Conservation (phyloP, 2,888 invertebrate genomes). For the Andrena dorsata region DNA sequence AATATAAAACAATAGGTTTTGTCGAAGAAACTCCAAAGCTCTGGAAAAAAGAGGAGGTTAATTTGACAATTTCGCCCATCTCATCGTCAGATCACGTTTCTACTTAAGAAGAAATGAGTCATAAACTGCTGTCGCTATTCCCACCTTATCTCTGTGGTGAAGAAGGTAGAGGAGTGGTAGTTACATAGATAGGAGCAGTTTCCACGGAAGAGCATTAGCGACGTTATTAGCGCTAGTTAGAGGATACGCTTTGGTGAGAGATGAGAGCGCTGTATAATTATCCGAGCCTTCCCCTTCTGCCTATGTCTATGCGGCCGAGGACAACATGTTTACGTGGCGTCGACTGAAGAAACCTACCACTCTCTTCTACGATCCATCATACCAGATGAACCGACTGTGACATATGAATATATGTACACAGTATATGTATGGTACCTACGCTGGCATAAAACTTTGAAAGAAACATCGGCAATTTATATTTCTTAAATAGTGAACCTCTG, state of each 20-base stretch:
- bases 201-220: constrained; percentile 81
- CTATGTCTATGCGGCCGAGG: constrained; percentile 62
- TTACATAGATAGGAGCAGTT: constrained; percentile 76
- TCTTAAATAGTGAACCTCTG: constrained; percentile 30
- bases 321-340: constrained; percentile 74
- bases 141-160: constrained; percentile 64
- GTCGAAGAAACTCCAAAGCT: background rate
- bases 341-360: constrained; percentile 59
- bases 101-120: constrained; percentile 33
- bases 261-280: constrained; percentile 80
- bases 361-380: constrained; percentile 53
- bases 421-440: background rate
- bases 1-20: background rate
- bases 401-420: background rate
- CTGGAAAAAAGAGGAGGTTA: background rate
- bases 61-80: background rate
- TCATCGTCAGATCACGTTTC: constrained; percentile 31
- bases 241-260: constrained; percentile 78
- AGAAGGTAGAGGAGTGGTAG: constrained; percentile 66
- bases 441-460: constrained; percentile 17
- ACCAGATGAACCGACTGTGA: constrained; percentile 55
- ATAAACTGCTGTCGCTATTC: constrained; percentile 60
- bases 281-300: constrained; percentile 62
- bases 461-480: constrained; percentile 53
- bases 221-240: constrained; percentile 82